Evolutionary conservation across 1,140 invertebrate genomes (phyloP).

Genomic region (Papilio glaucus): DNA sequence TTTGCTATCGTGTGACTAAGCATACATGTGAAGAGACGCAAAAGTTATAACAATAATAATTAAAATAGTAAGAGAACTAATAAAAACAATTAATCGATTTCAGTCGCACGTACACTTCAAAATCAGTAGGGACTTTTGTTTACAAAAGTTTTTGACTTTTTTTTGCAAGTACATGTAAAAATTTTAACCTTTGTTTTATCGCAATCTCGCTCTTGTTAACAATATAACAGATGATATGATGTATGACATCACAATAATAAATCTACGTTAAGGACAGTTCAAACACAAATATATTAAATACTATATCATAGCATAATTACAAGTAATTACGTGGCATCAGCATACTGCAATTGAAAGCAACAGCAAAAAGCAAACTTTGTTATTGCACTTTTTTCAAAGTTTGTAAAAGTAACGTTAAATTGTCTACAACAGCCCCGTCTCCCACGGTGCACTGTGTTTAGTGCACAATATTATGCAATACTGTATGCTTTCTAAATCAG

Average conservation of each 20-base stretch:
- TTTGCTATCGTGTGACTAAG: no score
- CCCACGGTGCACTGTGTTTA: constrained; percentile 45
- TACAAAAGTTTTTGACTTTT: neutral
- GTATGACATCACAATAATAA: neutral
- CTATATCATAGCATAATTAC: no score
- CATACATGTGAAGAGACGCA: no score
- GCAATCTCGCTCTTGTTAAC: neutral
- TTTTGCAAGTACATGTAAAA: constrained; percentile 14
- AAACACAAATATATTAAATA: neutral
- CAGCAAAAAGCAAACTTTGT: neutral
- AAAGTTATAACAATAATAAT: no score
- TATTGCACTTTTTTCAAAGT: neutral
- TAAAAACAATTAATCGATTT: no score
- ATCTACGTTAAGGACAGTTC: neutral
- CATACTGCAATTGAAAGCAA: neutral
- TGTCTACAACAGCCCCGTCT: constrained; percentile 38
- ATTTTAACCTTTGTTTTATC: no score
- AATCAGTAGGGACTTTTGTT: neutral
- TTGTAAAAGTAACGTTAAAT: constrained; percentile 33
- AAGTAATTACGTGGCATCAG: no score
- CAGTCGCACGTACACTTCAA: no score
- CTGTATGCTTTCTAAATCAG: neutral
- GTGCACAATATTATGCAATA: neutral
- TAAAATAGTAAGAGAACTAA: no score
- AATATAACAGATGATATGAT: neutral